Conservation (phyloP, 2,797 vertebrate species). For the Gadopsis marmoratus region DNA sequence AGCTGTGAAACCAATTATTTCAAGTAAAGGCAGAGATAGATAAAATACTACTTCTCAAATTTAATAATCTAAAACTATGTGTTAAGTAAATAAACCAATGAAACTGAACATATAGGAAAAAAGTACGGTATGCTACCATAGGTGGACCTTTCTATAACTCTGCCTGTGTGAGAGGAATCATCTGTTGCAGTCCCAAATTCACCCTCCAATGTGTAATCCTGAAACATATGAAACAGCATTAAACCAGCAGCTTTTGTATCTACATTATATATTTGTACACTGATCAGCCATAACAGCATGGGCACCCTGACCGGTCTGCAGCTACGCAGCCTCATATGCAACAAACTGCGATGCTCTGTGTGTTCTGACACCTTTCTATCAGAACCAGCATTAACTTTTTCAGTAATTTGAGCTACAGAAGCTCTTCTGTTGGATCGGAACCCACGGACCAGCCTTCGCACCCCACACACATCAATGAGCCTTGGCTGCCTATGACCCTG, state of each 20-base stretch:
- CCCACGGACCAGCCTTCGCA: too few relatives aligned
- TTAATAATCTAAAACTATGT: neutral
- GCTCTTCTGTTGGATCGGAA: too few relatives aligned
- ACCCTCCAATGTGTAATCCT: conserved; percentile 93
- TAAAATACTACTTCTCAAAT: neutral
- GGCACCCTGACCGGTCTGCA: too few relatives aligned
- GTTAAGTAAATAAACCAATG: neutral
- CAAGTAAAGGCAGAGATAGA: neutral
- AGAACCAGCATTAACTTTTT: too few relatives aligned
- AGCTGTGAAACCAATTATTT: neutral
- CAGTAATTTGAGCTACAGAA: too few relatives aligned
- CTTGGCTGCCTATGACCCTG: too few relatives aligned
- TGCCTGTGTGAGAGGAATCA: conserved; percentile 89
- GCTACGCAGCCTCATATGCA: too few relatives aligned
- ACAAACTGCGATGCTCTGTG: too few relatives aligned
- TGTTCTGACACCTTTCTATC: too few relatives aligned
- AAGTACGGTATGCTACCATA: conserved; percentile 83
- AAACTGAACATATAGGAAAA: neutral
- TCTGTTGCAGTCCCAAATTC: conserved; percentile 92
- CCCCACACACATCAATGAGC: too few relatives aligned
- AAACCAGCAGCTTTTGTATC: neutral
- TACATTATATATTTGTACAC: neutral
- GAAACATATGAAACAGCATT: conserved; percentile 33
- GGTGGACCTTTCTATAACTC: conserved; percentile 91
- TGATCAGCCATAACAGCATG: too few relatives aligned